These are phyloP conservation scores for Acropternis orthonyx DNA, from an alignment of 2,797 vertebrate species.

Conservation along the genomic window DNA sequence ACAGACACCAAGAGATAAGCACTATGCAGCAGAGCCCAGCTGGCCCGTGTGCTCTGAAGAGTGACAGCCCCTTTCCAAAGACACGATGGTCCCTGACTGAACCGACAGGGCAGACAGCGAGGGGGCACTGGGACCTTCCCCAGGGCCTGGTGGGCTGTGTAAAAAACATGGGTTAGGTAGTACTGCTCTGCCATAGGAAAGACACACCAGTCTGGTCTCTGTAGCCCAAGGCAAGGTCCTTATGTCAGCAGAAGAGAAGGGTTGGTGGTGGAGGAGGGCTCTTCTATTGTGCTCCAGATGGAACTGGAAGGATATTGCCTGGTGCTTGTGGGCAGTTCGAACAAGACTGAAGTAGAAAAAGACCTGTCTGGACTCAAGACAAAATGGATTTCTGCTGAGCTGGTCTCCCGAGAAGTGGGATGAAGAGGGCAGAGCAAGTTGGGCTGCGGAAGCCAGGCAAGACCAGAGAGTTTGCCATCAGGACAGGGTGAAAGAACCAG, in stretches of 20 bases:
- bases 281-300: background rate
- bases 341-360: background rate
- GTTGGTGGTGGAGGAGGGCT: background rate
- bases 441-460: background rate
- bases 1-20: background rate
- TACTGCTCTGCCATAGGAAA: background rate
- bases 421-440: background rate
- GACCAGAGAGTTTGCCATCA: accelerated
- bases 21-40: background rate
- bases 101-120: accelerated
- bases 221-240: background rate
- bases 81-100: background rate
- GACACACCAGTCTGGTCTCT: background rate
- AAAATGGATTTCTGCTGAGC: background rate
- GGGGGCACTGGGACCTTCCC: background rate
- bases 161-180: background rate
- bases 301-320: background rate
- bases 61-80: slow-evolving; percentile 4
- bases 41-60: background rate
- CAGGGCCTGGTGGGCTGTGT: background rate
- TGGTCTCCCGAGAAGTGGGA: background rate
- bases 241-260: background rate
- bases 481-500: background rate
- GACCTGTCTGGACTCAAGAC: background rate
- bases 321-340: background rate